Conservation (phyloP, 1,140 invertebrate genomes). For the Drosophila sulfurigaster region DNA sequence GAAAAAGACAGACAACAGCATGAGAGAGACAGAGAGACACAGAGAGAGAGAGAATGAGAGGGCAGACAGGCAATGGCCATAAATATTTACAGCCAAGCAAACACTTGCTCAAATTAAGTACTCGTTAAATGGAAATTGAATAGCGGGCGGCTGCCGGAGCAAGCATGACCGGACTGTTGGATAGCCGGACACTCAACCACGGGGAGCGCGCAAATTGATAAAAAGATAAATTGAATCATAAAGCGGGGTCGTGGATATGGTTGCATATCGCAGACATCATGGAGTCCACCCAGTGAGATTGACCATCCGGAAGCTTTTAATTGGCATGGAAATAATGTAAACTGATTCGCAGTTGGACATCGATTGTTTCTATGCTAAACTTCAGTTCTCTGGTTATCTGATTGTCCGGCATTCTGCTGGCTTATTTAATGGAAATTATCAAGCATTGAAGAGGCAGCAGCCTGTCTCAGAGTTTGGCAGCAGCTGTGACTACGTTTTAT, state of each 20-base stretch:
- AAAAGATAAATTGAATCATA: constrained; percentile 74
- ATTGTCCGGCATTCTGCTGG: neutral
- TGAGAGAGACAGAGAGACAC: constrained; percentile 13
- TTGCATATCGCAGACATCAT: constrained; percentile 14
- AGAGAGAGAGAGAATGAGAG: constrained; percentile 6
- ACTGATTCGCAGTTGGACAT: constrained; percentile 43
- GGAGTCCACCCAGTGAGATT: constrained; percentile 42
- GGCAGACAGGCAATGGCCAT: constrained; percentile 60
- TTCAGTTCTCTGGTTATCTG: neutral
- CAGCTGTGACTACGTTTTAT: constrained; percentile 50
- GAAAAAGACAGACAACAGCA: constrained; percentile 40
- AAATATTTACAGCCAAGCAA: constrained; percentile 83
- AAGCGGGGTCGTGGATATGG: constrained; percentile 34
- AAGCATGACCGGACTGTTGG: constrained; percentile 6
- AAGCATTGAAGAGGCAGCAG: neutral
- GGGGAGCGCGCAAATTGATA: constrained; percentile 69
- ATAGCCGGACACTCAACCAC: constrained; percentile 6
- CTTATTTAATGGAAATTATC: constrained; percentile 16
- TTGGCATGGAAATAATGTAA: constrained; percentile 46
- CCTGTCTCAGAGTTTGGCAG: neutral
- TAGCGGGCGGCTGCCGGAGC: constrained; percentile 30
- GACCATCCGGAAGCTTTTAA: constrained; percentile 49
- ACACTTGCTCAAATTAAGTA: constrained; percentile 83
- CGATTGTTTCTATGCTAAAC: constrained; percentile 20
- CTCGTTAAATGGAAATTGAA: constrained; percentile 81